Base-by-base conservation (phyloP, 2,113 vertebrate species). In the Procapra przewalskii region DNA sequence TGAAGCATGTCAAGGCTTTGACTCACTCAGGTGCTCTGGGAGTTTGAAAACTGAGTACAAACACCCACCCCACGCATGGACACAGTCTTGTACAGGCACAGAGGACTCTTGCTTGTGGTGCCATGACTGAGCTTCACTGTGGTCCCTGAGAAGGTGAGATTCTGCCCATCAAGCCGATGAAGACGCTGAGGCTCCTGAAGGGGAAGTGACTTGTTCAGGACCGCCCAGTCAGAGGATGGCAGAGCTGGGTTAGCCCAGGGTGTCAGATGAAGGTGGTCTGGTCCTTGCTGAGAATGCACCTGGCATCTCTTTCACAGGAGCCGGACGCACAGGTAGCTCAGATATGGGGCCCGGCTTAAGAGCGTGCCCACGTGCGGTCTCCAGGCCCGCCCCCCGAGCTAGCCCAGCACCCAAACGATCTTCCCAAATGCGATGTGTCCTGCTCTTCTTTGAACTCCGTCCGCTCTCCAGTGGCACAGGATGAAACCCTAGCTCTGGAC, bases 1-100 rank as follows among this genome's bases (percentile, higher is more conserved):
- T 0, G 1, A 40, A 57, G 48, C 85, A 67, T 0, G 5, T 60
- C 4, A 1, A 82, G 52, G 84, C 62, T 80, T 85, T 95, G 98
- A 97, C 85, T 98, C 97, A 88, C 55, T 33, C 7, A 6, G 85
- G 80, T 5, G 27, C 88, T 31, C 1, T 13, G 77, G 88, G 88
- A 81, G 55, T 12, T 2, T 62, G 55, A 88, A 80, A 79, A 36
- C 48, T 16, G 40, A 52, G 48, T 13, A 13, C 83, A 60, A 75
- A 91, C 45, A 29, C 83, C 67, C 57, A 75, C 12, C 16, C n/a
- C 17, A 6, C 3, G 12, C n/a, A 19, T 0, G 33, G 23, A 17
- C 59, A 23, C 0, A 5, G 86, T 84, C 57, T 45, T 52, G 9
- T 11, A 3, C 17, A 3, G 45, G 33, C 86, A n/a, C 0, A 7